Percentiles rank a stretch among this genome's conserved stretches.
Conservation (phyloP, 2,113 vertebrate genomes). For the Lophotis ruficrista region DNA sequence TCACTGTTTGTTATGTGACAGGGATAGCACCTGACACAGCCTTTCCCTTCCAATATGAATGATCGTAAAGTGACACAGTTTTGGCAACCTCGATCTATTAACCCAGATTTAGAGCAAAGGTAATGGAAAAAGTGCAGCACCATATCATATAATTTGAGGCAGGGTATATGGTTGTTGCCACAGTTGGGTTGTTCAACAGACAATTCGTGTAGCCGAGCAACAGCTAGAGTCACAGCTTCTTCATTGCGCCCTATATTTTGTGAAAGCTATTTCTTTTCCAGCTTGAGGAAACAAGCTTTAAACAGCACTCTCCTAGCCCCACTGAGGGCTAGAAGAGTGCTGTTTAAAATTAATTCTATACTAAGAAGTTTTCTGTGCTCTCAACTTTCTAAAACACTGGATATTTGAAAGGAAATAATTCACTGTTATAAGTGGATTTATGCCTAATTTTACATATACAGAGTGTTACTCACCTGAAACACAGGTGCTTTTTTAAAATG, state of each 20-base stretch:
- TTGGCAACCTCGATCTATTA: neutral
- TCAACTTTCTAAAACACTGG: neutral
- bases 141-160: accelerated
- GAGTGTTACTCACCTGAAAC: neutral
- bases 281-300: no score
- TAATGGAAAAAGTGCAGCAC: neutral
- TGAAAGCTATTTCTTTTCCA: neutral
- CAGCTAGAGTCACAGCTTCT: neutral
- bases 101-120: neutral
- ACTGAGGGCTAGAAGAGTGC: neutral
- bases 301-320: no score
- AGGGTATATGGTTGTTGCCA: neutral
- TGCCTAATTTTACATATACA: neutral
- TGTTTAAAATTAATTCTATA: neutral
- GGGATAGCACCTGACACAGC: neutral
- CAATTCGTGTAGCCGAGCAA: neutral
- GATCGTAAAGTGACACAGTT: neutral
- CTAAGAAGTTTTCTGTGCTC: neutral
- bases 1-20: neutral
- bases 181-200: neutral
- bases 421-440: neutral
- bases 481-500: neutral
- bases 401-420: constrained; percentile 1
- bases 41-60: neutral
- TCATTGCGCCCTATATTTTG: neutral